Evolutionary conservation across 2,113 vertebrate species (phyloP), one percentile per base, ranked within the genome.

Genomic region (Peromyscus californicus): DNA sequence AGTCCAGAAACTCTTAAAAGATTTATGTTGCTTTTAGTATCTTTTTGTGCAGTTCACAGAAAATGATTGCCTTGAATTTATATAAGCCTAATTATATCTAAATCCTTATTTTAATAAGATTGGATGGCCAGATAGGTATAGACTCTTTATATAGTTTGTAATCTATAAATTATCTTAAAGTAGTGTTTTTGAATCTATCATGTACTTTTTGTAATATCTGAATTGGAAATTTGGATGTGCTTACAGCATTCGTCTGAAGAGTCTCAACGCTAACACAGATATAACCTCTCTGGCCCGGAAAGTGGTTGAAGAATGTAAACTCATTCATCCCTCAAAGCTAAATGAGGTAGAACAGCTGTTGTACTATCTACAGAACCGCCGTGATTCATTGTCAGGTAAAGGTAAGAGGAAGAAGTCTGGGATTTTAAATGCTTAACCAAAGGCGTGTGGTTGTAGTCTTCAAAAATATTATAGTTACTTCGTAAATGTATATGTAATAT

Each of bases 251-350:
- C 99, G 99, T n/a, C 99, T 99, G 92, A 99, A 99, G 98, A 99
- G 99, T 98, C 99, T 99, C 65, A 99, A 99, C 97, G 98, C 99
- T 22, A 99, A 99, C 89, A 99, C 99, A 86, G 99, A 99, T 91
- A 98, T 99, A 82, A 98, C 98, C 57, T 99, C 99, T n/a, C 98
- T 99, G 98, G 99, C 99, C 79, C 99, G 99, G 72, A 99, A 99
- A 94, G 99, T 99, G 92, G 99, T 99, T 95, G 99, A 99, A 91
- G 99, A 99, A 97, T 99, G 99, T 98, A 99, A 99, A 82, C 99
- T 99, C 85, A 99, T 99, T 97, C 99, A 99, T 86, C 98, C 99
- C 3, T 99, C 99, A 70, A 99, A 99, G 96, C 98, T 99, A 67
- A 98, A 98, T 0, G 99, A 99, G 76, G 99, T 99, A 86, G 99